Evolutionary conservation across 2,113 vertebrate genomes (phyloP).

Genomic region (Seriola aureovittata): DNA sequence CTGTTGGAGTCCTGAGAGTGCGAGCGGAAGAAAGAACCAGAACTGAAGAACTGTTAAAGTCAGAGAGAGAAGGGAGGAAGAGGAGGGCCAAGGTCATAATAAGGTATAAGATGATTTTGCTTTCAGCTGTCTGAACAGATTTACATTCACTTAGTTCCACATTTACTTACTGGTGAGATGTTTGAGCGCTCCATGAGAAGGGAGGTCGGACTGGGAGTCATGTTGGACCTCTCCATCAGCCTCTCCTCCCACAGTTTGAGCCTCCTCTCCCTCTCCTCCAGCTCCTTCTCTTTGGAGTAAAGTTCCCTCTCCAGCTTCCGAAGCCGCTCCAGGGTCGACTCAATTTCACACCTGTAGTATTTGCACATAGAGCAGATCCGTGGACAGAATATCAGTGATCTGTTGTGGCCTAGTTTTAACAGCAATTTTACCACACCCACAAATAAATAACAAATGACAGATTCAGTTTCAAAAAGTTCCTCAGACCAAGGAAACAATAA

Average conservation of each 20-base stretch:
- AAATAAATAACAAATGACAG: not conserved
- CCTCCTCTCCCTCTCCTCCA: constrained; percentile 93
- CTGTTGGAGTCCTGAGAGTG: constrained; percentile 98
- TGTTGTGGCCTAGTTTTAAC: not conserved
- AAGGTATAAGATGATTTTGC: not conserved
- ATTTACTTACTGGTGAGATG: constrained; percentile 85
- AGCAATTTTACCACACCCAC: not conserved
- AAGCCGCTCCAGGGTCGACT: constrained; percentile 94
- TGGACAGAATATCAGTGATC: not conserved
- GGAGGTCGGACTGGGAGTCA: constrained; percentile 76
- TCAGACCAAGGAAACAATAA: not conserved
- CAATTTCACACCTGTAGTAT: constrained; percentile 94
- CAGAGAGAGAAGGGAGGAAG: constrained; percentile 54
- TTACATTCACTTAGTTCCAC: not conserved
- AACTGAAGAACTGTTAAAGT: constrained; percentile 91
- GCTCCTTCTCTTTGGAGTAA: constrained; percentile 96
- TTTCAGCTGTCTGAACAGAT: not conserved
- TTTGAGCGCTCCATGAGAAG: constrained; percentile 84
- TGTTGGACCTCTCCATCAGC: constrained; percentile 94
- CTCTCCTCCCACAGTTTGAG: constrained; percentile 96
- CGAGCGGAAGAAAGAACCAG: constrained; percentile 97
- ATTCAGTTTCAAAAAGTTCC: not conserved
- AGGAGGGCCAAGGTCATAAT: not conserved
- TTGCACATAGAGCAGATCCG: not conserved
- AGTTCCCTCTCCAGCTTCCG: constrained; percentile 96